These are phyloP conservation scores for Prostheceraeus crozeri DNA, from an alignment of 2,888 invertebrate genomes.

Conservation along the genomic window DNA sequence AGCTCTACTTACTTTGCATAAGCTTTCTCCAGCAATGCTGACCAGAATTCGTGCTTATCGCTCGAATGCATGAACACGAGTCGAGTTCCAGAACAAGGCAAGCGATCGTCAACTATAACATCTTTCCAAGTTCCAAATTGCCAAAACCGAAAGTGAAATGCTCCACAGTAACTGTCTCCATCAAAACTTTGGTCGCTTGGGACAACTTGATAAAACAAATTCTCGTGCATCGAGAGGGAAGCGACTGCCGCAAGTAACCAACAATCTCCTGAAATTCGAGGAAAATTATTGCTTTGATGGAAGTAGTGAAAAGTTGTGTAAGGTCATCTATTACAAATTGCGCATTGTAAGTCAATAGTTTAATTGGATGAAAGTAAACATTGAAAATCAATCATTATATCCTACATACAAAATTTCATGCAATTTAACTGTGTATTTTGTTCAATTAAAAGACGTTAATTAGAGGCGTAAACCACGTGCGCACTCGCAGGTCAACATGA, in stretches of 20 bases:
- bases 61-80: constrained; percentile 59
- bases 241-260: constrained; percentile 38
- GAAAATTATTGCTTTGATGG: no score
- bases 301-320: no score
- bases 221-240: constrained; percentile 69
- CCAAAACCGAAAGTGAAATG: constrained; percentile 85
- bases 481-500: no score
- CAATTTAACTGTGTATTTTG: no score
- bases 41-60: constrained; percentile 61
- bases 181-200: constrained; percentile 83
- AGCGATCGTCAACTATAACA: constrained; percentile 64
- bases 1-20: constrained; percentile 61
- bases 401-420: no score
- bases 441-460: no score
- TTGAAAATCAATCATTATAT: no score
- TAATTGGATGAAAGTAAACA: no score
- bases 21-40: constrained; percentile 61
- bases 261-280: constrained; percentile 39
- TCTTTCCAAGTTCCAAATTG: constrained; percentile 77
- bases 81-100: constrained; percentile 57
- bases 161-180: constrained; percentile 69
- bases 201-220: constrained; percentile 82
- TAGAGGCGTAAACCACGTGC: no score
- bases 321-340: no score
- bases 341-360: no score